Base-by-base conservation (phyloP, 2,113 vertebrate genomes). In the Pachycephala philippinensis region DNA sequence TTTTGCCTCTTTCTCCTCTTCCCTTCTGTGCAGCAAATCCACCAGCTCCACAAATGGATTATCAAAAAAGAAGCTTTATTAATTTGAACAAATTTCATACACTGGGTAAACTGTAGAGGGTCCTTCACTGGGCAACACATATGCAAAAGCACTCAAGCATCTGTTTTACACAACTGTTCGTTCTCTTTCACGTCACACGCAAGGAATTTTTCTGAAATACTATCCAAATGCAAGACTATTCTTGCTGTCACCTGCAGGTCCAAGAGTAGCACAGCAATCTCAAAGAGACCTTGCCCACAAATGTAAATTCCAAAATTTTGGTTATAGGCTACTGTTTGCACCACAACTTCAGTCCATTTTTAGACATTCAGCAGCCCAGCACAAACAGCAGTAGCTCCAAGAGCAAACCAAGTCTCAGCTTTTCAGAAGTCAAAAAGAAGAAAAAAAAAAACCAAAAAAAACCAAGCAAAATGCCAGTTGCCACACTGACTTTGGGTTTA, bases 391-490 rank as follows among this genome's bases (percentile, higher is more conserved):
- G 28, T 12, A 81, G n/a, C 28, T 74, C 37, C 22, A 74, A 74
- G 17, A 69, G 28, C 16, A 37, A 82, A 63, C 23, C 15, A 45
- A 71, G 20, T 27, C n/a, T 42, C 18, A 80, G 30, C 35, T 83
- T 88, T 49, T 22, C 70, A 85, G 52, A 79, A 56, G 15, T 10
- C 1, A 22, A 53, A 77, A 40, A 44, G 30, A n/a, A 26, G 3
- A 23, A 27, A 19, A 10, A 15, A 59, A 5, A 1, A 1, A 8
- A 10, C 12, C 12, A 35, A 13, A 27, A 21, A 17, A 0, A 13
- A 53, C 7, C 9, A 61, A 4, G 22, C 11, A 66, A 70, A 88
- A 45, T 8, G 61, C 23, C 52, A 86, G 27, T 21, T 83, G 50
- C 12, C 47, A 17, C 28, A 50, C 5, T 37, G 22, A 37, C 27